phyloP scores from a whole-genome alignment of 2,797 vertebrate species.

The Ammospiza maritima region DNA sequence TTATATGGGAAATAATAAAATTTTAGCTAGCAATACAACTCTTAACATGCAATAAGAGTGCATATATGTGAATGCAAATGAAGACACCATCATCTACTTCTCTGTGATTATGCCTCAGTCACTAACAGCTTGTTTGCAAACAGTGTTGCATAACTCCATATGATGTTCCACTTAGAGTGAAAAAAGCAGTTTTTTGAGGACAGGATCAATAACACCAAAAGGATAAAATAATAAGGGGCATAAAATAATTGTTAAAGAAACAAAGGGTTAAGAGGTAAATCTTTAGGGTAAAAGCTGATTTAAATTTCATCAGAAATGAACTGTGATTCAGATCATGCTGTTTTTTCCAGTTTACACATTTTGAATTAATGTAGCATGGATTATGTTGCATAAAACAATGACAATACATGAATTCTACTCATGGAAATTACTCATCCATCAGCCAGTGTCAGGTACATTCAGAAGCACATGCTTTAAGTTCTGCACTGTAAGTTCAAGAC shows the following conservation, averaged over 20 bases:
- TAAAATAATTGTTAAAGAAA: not conserved
- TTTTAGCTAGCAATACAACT: not conserved
- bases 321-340: not conserved
- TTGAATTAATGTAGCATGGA: conserved; percentile 39
- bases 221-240: not conserved
- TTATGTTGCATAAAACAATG: conserved; percentile 34
- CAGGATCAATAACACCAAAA: not conserved
- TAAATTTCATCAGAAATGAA: not conserved
- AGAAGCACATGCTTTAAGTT: not conserved
- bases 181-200: not conserved
- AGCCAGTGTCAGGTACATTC: conserved; percentile 21
- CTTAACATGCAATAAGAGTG: not conserved
- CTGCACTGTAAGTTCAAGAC: not conserved
- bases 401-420: not conserved
- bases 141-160: not conserved
- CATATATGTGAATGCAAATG: not conserved
- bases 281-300: not conserved
- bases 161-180: not conserved
- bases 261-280: not conserved
- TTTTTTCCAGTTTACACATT: not conserved
- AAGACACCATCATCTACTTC: not conserved
- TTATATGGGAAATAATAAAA: conserved; percentile 45
- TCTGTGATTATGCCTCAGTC: not conserved
- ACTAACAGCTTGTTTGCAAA: not conserved
- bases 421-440: conserved; percentile 36